Evolutionary conservation across 2,888 invertebrate species (phyloP).

Genomic region (Anoplius nigerrimus): DNA sequence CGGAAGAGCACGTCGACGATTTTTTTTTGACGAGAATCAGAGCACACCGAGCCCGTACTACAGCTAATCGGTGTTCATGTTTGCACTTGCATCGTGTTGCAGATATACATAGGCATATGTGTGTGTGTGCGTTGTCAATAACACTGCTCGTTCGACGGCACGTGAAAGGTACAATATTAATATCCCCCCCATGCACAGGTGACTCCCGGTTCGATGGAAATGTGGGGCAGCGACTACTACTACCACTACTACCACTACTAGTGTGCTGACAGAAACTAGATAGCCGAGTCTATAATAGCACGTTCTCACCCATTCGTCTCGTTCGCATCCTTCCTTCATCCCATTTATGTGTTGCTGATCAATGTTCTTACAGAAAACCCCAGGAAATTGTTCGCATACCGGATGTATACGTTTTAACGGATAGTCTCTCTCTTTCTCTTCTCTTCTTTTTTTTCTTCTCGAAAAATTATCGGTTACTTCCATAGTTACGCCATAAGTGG

Average conservation of each 20-base stretch:
- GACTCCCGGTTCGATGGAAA: constrained; percentile 37
- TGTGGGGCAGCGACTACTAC: constrained; percentile 19
- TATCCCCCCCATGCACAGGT: constrained; percentile 56
- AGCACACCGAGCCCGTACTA: constrained; percentile 22
- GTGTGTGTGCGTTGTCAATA: constrained; percentile 52
- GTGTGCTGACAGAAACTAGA: constrained; percentile 32
- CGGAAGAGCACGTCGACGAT: background rate
- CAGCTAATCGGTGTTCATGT: constrained; percentile 39
- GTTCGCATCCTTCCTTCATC: background rate
- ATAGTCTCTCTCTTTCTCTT: no score
- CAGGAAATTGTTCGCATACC: background rate
- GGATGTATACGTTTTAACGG: background rate
- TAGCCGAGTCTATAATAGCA: constrained; percentile 27
- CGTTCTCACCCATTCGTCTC: constrained; percentile 5
- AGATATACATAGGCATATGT: constrained; percentile 42
- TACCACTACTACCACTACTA: constrained; percentile 25
- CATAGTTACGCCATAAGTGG: no score
- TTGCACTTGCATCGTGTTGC: constrained; percentile 41
- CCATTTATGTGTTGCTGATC: constrained; percentile 1
- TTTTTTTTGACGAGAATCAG: constrained; percentile 16
- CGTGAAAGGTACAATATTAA: constrained; percentile 47
- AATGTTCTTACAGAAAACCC: constrained; percentile 12
- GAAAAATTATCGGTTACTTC: background rate
- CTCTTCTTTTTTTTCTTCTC: constrained; percentile 1
- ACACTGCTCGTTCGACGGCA: constrained; percentile 43